Conservation (phyloP, 2,888 invertebrate genomes). For the Arge pagana region DNA sequence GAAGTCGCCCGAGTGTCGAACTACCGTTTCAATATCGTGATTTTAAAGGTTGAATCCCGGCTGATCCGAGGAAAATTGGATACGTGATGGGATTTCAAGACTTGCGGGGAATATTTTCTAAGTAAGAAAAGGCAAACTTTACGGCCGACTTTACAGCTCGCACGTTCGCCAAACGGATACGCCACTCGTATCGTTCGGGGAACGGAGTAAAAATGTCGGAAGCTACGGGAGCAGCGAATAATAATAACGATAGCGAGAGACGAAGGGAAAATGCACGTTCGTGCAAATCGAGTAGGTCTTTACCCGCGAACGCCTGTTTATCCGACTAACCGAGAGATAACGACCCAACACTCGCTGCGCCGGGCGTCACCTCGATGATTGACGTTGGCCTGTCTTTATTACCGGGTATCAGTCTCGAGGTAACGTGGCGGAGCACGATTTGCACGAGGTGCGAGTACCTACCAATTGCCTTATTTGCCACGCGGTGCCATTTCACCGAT, state of each 20-base stretch:
- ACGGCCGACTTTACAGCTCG: slow-evolving; percentile 7
- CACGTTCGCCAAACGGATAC: neutral
- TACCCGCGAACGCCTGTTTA: too few species aligned
- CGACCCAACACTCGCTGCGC: slow-evolving; percentile 10
- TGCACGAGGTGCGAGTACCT: too few species aligned
- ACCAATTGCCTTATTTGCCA: too few species aligned
- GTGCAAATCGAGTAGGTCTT: too few species aligned
- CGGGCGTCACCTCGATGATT: slow-evolving; percentile 3
- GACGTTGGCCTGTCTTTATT: slow-evolving; percentile 1
- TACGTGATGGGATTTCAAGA: slow-evolving; percentile 53
- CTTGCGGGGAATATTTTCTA: slow-evolving; percentile 12
- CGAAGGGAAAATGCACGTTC: too few species aligned
- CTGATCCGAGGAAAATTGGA: slow-evolving; percentile 56
- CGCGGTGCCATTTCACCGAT: too few species aligned
- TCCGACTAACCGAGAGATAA: slow-evolving; percentile 9
- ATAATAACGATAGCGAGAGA: too few species aligned
- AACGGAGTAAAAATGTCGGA: too few species aligned
- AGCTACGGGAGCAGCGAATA: too few species aligned
- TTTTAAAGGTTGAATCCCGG: slow-evolving; percentile 51
- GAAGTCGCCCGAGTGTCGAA: slow-evolving; percentile 2
- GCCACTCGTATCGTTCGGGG: neutral
- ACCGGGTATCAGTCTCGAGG: slow-evolving; percentile 4
- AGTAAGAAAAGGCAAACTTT: slow-evolving; percentile 11
- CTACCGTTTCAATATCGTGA: slow-evolving; percentile 27
- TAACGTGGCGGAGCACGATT: too few species aligned